phyloP scores from a whole-genome alignment of 2,888 invertebrate genomes.

The Auanema freiburgensis region DNA sequence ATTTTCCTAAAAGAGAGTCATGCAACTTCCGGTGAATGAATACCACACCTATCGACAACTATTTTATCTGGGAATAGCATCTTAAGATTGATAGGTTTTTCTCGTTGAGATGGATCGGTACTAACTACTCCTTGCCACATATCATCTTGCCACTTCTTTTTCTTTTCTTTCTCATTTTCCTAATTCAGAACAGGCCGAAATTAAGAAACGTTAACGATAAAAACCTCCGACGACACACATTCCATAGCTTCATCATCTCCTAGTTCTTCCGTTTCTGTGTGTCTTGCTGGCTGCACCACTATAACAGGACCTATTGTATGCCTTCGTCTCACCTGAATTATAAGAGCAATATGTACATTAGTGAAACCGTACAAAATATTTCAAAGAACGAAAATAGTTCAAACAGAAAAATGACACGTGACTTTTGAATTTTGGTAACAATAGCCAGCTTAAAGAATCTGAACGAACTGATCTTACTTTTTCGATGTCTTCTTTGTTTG shows the following conservation, averaged over 20 bases:
- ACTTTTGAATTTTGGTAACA: not conserved
- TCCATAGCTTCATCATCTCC: not conserved
- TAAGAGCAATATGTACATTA: too few species aligned
- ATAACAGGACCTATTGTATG: conserved; percentile 1
- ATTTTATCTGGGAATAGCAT: conserved; percentile 12
- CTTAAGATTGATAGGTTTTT: conserved; percentile 40
- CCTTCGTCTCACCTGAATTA: not conserved
- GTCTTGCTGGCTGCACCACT: not conserved
- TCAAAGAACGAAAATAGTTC: not conserved
- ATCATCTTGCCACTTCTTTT: conserved; percentile 2
- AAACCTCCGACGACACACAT: not conserved
- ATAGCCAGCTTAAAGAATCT: not conserved
- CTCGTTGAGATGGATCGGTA: conserved; percentile 28
- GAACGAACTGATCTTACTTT: conserved; percentile 14
- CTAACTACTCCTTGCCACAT: conserved; percentile 34
- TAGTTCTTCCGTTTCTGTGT: not conserved
- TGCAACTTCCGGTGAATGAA: not conserved
- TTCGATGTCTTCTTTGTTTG: conserved; percentile 16
- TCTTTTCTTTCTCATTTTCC: not conserved
- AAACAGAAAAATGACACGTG: not conserved
- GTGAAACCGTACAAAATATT: too few species aligned
- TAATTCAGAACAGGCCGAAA: not conserved
- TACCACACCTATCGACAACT: conserved; percentile 10
- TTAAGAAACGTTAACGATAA: too few species aligned
- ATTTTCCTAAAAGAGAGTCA: conserved; percentile 17